phyloP scores from a whole-genome alignment of 2,113 vertebrate genomes.

The Xyrauchen texanus region DNA sequence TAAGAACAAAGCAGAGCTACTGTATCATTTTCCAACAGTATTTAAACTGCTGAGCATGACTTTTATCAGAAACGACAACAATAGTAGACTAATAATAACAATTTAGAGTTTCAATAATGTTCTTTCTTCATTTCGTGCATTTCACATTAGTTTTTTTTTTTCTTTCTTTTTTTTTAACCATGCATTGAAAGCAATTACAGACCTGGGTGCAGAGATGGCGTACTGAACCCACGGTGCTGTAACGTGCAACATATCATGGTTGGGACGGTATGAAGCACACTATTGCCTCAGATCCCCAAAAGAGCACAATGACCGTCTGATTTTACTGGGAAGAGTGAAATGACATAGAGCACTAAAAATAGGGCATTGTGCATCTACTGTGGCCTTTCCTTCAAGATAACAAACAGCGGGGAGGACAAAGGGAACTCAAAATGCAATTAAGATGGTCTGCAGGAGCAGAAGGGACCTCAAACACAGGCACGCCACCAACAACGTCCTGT shows the following conservation, averaged over 20 bases:
- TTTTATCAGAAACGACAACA: too few species aligned
- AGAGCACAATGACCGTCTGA: neutral
- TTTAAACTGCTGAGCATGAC: too few species aligned
- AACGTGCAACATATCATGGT: neutral
- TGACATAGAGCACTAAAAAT: slow-evolving; percentile 65
- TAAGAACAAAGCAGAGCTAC: too few species aligned
- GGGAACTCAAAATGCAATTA: slow-evolving; percentile 67
- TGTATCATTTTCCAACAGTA: too few species aligned
- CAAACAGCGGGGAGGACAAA: slow-evolving; percentile 56
- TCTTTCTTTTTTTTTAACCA: too few species aligned
- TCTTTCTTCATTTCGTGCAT: too few species aligned
- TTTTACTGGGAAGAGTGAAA: slow-evolving; percentile 58
- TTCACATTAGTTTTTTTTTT: too few species aligned
- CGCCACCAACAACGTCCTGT: slow-evolving; percentile 56
- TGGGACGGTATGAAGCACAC: neutral
- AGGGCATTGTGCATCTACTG: slow-evolving; percentile 65
- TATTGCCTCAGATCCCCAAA: neutral
- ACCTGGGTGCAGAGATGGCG: too few species aligned
- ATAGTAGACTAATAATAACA: too few species aligned
- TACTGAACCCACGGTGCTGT: neutral
- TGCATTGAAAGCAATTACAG: too few species aligned
- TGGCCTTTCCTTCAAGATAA: slow-evolving; percentile 68
- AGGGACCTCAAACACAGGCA: slow-evolving; percentile 65
- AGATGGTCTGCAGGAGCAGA: slow-evolving; percentile 59
- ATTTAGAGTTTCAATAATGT: too few species aligned